phyloP scores from a whole-genome alignment of 1,140 invertebrate genomes.

The Bombus difficillimus region DNA sequence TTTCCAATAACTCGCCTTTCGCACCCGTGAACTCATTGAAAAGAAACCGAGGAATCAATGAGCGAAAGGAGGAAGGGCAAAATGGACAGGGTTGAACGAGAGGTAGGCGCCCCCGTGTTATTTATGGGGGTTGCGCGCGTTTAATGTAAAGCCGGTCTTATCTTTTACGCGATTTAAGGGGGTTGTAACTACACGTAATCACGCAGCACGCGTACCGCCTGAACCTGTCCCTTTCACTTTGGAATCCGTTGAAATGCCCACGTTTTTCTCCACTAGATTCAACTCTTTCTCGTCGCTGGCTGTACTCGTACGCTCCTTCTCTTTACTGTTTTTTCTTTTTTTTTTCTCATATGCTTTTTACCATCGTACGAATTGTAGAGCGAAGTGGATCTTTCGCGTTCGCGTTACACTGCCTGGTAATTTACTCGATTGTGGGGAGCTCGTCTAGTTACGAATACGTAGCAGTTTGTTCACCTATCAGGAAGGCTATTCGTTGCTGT shows the following conservation, averaged over 20 bases:
- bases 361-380: neutral
- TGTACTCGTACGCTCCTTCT: neutral
- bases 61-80: neutral
- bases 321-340: too few relatives aligned
- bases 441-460: slow-evolving; percentile 5
- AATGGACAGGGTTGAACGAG: slow-evolving; percentile 20
- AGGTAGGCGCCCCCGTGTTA: slow-evolving; percentile 30
- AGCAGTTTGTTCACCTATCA: slow-evolving; percentile 3
- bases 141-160: slow-evolving; percentile 70
- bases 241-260: slow-evolving; percentile 63
- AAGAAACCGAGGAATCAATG: neutral
- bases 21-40: slow-evolving; percentile 15
- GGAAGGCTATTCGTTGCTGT: neutral
- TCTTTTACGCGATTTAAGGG: slow-evolving; percentile 72
- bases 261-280: slow-evolving; percentile 49
- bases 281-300: neutral
- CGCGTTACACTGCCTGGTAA: neutral
- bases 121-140: slow-evolving; percentile 66
- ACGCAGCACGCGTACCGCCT: slow-evolving; percentile 60
- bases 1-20: slow-evolving; percentile 21
- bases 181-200: slow-evolving; percentile 70
- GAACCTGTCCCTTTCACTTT: slow-evolving; percentile 55
- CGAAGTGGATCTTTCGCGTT: slow-evolving; percentile 4
- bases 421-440: slow-evolving; percentile 13
- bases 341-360: neutral